Conservation (phyloP, 2,888 invertebrate genomes). For the Lissonota sp. region DNA sequence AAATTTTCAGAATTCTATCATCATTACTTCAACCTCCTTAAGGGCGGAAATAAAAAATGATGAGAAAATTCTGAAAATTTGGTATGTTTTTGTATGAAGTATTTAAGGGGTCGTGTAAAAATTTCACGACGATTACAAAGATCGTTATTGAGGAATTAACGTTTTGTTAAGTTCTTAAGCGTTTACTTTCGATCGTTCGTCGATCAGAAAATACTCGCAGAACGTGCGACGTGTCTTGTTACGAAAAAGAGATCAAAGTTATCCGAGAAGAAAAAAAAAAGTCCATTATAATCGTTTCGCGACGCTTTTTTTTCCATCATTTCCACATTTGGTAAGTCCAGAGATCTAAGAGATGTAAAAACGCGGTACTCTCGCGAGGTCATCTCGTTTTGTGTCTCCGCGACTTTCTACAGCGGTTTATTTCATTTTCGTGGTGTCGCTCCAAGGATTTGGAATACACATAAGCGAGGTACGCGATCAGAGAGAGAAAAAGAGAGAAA, state of each 20-base stretch:
- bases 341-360: constrained; percentile 30
- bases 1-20: too few relatives aligned
- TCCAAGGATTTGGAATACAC: constrained; percentile 57
- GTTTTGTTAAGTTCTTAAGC: too few relatives aligned
- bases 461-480: constrained; percentile 1
- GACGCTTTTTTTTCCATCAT: constrained; percentile 32
- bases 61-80: too few relatives aligned
- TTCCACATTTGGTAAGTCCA: constrained; percentile 45
- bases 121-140: too few relatives aligned
- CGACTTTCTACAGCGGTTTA: constrained; percentile 41
- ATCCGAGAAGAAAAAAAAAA: not conserved
- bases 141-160: too few relatives aligned
- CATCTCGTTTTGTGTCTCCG: constrained; percentile 47
- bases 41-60: too few relatives aligned
- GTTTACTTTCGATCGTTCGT: too few relatives aligned
- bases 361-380: constrained; percentile 55
- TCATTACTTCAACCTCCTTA: too few relatives aligned
- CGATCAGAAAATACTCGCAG: too few relatives aligned
- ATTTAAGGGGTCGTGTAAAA: too few relatives aligned
- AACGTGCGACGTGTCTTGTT: too few relatives aligned
- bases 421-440: constrained; percentile 32
- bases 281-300: constrained; percentile 2
- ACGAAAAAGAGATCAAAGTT: not conserved
- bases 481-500: constrained; percentile 37
- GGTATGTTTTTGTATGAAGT: too few relatives aligned